Percentiles rank a stretch among this genome's conserved stretches.
These are phyloP conservation scores for Ptilorrhoa leucosticta DNA, from an alignment of 2,113 vertebrate genomes.

Conservation along the genomic window DNA sequence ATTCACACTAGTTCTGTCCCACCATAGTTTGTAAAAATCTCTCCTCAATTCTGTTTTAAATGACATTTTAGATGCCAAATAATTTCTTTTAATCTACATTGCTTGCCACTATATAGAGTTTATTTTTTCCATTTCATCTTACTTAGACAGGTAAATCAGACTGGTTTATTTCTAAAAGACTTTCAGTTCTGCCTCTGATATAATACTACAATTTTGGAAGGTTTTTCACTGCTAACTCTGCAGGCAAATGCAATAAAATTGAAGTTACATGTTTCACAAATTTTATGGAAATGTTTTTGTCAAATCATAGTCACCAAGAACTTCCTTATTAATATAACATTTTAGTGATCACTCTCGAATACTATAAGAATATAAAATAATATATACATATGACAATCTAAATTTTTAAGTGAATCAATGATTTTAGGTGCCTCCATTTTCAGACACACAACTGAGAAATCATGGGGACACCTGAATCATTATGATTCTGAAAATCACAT, in stretches of 20 bases:
- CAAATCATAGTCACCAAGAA: background rate
- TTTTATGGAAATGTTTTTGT: slow-evolving; percentile 13
- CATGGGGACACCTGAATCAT: background rate
- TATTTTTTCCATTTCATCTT: slow-evolving; percentile 23
- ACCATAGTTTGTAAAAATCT: background rate
- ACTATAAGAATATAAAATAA: background rate
- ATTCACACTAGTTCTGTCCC: background rate
- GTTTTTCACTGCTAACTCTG: background rate
- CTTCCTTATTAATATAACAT: background rate
- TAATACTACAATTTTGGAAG: background rate
- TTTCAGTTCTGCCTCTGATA: background rate
- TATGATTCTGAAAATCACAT: background rate
- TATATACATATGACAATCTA: background rate
- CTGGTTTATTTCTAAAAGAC: slow-evolving; percentile 18
- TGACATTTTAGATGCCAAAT: background rate
- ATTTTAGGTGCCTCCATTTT: background rate
- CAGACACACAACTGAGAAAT: background rate
- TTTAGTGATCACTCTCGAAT: background rate
- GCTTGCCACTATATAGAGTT: background rate
- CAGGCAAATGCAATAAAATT: background rate
- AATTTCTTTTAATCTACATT: slow-evolving; percentile 9
- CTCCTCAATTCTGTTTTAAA: slow-evolving; percentile 10
- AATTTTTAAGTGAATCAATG: background rate
- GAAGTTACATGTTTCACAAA: slow-evolving; percentile 10
- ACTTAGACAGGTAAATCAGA: slow-evolving; percentile 5